Conservation (phyloP, 2,113 vertebrate species). For the Larimichthys polyactis region DNA sequence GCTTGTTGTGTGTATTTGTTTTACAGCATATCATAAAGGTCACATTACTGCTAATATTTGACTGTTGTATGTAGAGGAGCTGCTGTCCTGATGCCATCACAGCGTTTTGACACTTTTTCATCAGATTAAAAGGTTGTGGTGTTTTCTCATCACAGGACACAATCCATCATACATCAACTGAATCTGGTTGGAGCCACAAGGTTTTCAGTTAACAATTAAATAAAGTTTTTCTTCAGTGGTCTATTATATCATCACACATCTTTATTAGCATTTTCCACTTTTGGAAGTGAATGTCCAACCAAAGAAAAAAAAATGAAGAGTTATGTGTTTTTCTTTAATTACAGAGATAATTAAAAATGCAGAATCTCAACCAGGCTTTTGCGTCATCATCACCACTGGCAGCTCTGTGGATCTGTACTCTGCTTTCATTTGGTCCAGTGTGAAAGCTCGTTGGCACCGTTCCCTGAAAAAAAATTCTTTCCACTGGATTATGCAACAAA, state of each 20-base stretch:
- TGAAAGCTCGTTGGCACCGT: slow-evolving; percentile 61
- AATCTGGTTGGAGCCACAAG: slow-evolving; percentile 20
- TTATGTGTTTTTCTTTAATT: slow-evolving; percentile 2
- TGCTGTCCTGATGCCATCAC: neutral
- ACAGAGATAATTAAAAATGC: neutral
- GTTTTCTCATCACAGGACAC: slow-evolving; percentile 1
- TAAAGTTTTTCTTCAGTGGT: slow-evolving; percentile 1
- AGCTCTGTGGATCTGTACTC: slow-evolving; percentile 29
- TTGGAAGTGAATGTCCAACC: neutral
- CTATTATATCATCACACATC: neutral
- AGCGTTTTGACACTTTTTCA: slow-evolving; percentile 1
- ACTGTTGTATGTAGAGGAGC: neutral
- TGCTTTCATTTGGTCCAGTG: slow-evolving; percentile 49
- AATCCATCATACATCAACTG: slow-evolving; percentile 25
- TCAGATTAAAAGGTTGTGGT: slow-evolving; percentile 7
- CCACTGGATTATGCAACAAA: slow-evolving; percentile 71
- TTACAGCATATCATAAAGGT: neutral
- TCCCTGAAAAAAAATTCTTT: slow-evolving; percentile 55
- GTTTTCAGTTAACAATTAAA: slow-evolving; percentile 3
- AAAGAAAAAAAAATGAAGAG: too few relatives aligned
- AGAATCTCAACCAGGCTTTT: neutral
- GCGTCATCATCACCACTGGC: slow-evolving; percentile 17
- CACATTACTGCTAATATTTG: neutral
- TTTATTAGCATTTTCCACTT: slow-evolving; percentile 4
- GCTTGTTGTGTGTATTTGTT: neutral